Evolutionary conservation across 2,797 vertebrate species (phyloP).

Genomic region (Loris lydekkerianus): DNA sequence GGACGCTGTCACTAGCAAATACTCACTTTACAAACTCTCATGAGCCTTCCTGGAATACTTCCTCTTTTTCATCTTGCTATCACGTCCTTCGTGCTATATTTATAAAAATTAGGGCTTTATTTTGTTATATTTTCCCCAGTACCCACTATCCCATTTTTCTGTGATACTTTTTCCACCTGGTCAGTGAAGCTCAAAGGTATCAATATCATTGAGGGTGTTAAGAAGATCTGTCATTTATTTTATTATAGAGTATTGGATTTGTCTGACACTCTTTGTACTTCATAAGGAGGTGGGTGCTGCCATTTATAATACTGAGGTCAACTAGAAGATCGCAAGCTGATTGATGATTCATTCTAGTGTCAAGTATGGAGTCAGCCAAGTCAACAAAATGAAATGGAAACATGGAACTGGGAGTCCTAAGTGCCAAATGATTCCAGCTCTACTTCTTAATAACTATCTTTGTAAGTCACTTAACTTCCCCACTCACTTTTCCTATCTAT

Average conservation of each 20-base stretch:
- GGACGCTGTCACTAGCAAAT: neutral
- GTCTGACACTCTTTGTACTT: neutral
- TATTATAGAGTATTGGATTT: neutral
- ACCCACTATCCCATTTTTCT: neutral
- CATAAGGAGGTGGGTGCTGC: neutral
- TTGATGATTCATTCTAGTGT: neutral
- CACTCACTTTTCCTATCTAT: neutral
- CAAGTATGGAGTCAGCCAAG: neutral
- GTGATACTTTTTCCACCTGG: neutral
- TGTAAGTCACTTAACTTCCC: neutral
- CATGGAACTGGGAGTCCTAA: neutral
- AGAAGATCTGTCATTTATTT: neutral
- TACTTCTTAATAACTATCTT: neutral
- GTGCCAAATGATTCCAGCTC: neutral
- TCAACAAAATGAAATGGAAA: neutral
- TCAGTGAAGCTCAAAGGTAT: constrained; percentile 10
- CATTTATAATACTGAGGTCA: neutral
- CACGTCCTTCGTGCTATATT: neutral
- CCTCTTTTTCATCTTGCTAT: neutral
- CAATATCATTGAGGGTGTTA: neutral
- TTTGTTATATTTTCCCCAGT: neutral
- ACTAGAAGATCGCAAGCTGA: neutral
- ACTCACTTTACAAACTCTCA: too few species aligned
- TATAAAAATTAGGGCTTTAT: neutral
- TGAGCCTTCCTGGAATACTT: neutral